Evolutionary conservation across 2,888 invertebrate species (phyloP).

Genomic region (Tanytarsus gracilentus): DNA sequence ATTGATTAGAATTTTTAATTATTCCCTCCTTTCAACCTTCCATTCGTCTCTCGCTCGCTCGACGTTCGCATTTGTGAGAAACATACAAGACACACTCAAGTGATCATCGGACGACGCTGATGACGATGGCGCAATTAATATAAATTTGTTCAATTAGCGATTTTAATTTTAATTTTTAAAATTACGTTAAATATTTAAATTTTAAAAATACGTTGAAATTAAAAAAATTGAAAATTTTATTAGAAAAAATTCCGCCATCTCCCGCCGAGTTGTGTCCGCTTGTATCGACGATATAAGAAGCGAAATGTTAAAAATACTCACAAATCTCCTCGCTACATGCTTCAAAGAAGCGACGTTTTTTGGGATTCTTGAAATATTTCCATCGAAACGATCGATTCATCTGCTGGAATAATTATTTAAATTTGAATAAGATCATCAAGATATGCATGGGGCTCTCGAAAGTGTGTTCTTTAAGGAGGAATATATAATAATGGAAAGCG

Average conservation of each 20-base stretch:
- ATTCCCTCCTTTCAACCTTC: background rate
- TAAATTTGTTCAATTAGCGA: too few species aligned
- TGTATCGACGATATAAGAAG: too few species aligned
- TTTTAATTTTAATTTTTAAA: too few species aligned
- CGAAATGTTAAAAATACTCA: background rate
- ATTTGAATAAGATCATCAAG: conserved; percentile 28
- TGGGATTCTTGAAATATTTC: conserved; percentile 21
- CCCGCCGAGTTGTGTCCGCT: too few species aligned
- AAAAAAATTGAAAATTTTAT: too few species aligned
- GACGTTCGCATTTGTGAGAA: background rate
- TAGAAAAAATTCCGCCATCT: too few species aligned
- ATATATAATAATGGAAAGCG: background rate
- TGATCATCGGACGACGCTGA: too few species aligned
- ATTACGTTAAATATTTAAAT: too few species aligned
- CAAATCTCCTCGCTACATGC: conserved; percentile 9
- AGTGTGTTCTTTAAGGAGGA: too few species aligned
- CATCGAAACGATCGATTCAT: conserved; percentile 14
- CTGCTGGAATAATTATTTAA: conserved; percentile 24
- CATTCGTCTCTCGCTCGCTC: background rate
- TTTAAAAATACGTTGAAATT: too few species aligned
- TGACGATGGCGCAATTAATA: too few species aligned
- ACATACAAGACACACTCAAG: background rate
- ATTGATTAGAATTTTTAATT: conserved; percentile 14
- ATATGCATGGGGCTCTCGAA: conserved; percentile 18
- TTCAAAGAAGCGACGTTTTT: conserved; percentile 15